Base-by-base conservation (phyloP, 2,888 invertebrate species). In the Hydriomena furcata region DNA sequence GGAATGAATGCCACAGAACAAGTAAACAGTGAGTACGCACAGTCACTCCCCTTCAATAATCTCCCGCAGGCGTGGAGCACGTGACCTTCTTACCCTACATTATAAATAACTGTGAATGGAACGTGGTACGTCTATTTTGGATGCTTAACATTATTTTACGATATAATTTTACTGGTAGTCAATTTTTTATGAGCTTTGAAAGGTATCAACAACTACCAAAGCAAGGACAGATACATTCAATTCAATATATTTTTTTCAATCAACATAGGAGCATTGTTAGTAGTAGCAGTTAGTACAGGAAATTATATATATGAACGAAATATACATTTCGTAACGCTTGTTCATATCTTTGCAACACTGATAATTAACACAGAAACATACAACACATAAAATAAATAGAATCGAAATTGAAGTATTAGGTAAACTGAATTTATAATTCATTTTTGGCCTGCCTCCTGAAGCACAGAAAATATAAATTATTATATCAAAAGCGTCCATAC, bases 141-240 rank as follows among this genome's bases (percentile, higher is more conserved):
- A 42, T 24, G 35, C 46, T 43, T 48, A 51, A 51, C 46, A 52
- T 60, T n/a, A n/a, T n/a, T n/a, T 50, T 47, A 57, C 53, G 57
- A 49, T 52, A 51, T 53, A 32, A 49, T 60, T 55, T 57, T 41
- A 60, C 41, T 38, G 24, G 40, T 45, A 27, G 31, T 47, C 21
- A 41, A 47, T 36, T 37, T 44, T 51, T 55, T 55, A 55, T 41
- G 43, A 37, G 28, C 50, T 45, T 51, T 20, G 40, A 41, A 51
- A 50, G 34, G 40, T 25, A 45, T 20, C 20, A 6, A n/a, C n/a
- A n/a, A 20, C 7, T 23, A 28, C 17, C 21, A 31, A 25, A 21
- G 31, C 45, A 36, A 41, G 40, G 25, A 51, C 40, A 35, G 24
- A 17, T 20, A 21, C 3, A 13, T n/a, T n/a, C n/a, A n/a, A n/a